Evolutionary conservation across 2,113 vertebrate species (phyloP), one percentile per base, ranked within the genome.

Genomic region (Gymnorhina tibicen): DNA sequence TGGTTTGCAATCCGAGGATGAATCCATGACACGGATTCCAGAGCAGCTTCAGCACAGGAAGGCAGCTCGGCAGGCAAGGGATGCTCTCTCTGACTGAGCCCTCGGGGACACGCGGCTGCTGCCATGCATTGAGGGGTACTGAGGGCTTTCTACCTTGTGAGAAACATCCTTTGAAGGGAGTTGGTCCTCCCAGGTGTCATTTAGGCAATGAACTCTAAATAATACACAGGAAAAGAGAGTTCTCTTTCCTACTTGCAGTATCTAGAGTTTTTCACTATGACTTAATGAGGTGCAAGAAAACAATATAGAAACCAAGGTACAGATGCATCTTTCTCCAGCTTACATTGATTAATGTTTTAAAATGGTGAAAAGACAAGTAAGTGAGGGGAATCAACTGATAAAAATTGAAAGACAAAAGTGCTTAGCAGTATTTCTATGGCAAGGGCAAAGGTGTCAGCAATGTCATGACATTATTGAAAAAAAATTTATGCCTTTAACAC

Each of bases 51-150:
- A 30, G n/a, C 11, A 11, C 13, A 32, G 19, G 39, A 24, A 42
- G 20, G 23, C 19, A 52, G 3, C 17, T 63, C 27, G 47, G 21
- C 30, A 56, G 62, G 35, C 7, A 9, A 28, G 64, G 35, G 28
- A 11, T 74, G 17, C 35, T 35, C 32, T 15, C 32, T 27, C 11
- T 63, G 33, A 7, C 13, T 50, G 56, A 52, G 16, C 13, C 32
- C 33, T 67, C 0, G 10, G 23, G 21, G 13, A 7, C 20, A 28
- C 3, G 28, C 7, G 16, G 7, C 44, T 75, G n/a, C 60, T 82
- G 46, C 41, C 22, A 1, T 13, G n/a, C 32, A 4, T 20, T 0
- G 0, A 14, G 22, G 18, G 9, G 9, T 28, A 11, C 18, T 10
- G 19, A 23, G 0, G 1, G 22, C 32, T 37, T 49, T 23, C n/a